These are phyloP conservation scores for Brevimyrus niger DNA, from an alignment of 2,113 vertebrate genomes.

Conservation along the genomic window DNA sequence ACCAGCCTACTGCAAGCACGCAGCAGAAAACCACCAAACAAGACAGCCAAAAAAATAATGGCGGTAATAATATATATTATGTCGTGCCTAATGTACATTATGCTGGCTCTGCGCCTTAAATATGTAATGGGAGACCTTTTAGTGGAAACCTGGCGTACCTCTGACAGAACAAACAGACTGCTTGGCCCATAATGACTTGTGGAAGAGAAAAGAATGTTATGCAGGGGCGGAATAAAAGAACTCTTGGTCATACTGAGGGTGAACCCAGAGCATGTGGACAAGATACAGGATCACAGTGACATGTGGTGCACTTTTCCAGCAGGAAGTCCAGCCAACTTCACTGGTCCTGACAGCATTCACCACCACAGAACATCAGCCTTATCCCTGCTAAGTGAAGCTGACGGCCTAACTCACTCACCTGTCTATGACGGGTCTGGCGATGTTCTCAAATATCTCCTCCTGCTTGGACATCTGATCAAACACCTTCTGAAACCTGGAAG, in stretches of 20 bases:
- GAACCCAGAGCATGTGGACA: background rate
- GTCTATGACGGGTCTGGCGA: conserved; percentile 90
- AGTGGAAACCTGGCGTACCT: background rate
- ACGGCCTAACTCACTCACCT: conserved; percentile 60
- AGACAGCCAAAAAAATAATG: background rate
- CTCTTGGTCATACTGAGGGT: background rate
- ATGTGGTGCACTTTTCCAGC: background rate
- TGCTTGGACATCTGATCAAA: conserved; percentile 84
- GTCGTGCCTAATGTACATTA: background rate
- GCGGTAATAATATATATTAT: background rate
- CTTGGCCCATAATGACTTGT: background rate
- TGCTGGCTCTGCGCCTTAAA: background rate
- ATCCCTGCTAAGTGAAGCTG: background rate
- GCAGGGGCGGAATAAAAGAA: background rate
- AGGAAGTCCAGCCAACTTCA: background rate
- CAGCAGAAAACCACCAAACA: background rate
- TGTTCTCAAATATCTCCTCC: conserved; percentile 80
- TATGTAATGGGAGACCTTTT: background rate
- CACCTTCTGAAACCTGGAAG: conserved; percentile 80
- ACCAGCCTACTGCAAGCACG: background rate
- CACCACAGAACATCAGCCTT: background rate
- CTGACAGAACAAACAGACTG: background rate
- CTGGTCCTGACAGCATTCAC: background rate
- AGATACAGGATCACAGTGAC: background rate
- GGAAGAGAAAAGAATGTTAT: background rate